Percentiles rank a stretch among this genome's conserved stretches.
Conservation (phyloP, 2,888 invertebrate genomes). For the Synergus gifuensis region DNA sequence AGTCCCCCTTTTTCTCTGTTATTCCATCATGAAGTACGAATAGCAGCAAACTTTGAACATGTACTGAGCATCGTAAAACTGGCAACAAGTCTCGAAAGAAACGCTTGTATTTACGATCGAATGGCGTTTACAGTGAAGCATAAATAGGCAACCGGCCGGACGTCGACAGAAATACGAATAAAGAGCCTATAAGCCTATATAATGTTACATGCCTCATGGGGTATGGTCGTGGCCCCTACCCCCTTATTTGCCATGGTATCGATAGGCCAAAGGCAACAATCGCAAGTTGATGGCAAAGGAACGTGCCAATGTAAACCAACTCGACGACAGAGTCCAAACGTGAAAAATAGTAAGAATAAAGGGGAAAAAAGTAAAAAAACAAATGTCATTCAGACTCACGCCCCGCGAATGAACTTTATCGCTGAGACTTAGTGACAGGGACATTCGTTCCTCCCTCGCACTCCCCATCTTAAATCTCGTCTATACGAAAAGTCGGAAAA, state of each 20-base stretch:
- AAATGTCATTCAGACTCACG: neutral
- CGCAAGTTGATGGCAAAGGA: constrained; percentile 42
- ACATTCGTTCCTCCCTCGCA: neutral
- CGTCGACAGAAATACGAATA: constrained; percentile 60
- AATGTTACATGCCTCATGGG: constrained; percentile 51
- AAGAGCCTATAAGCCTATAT: constrained; percentile 45
- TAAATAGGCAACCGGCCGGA: constrained; percentile 58
- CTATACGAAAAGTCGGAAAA: neutral
- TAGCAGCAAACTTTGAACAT: constrained; percentile 48
- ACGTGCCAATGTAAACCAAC: constrained; percentile 59
- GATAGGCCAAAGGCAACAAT: constrained; percentile 17
- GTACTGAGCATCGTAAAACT: constrained; percentile 55
- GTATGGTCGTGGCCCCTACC: constrained; percentile 43
- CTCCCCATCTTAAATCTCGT: neutral
- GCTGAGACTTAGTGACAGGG: neutral
- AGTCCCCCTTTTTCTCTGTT: neutral
- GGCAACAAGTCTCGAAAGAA: constrained; percentile 57
- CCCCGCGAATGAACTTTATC: neutral
- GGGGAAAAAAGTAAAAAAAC: neutral
- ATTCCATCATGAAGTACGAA: neutral
- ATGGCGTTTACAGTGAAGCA: constrained; percentile 53
- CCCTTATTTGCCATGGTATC: constrained; percentile 46
- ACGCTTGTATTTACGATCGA: constrained; percentile 58
- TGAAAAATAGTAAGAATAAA: neutral
- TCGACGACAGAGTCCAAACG: constrained; percentile 44